Conservation (phyloP, 2,797 vertebrate genomes). For the Danio tinwini region DNA sequence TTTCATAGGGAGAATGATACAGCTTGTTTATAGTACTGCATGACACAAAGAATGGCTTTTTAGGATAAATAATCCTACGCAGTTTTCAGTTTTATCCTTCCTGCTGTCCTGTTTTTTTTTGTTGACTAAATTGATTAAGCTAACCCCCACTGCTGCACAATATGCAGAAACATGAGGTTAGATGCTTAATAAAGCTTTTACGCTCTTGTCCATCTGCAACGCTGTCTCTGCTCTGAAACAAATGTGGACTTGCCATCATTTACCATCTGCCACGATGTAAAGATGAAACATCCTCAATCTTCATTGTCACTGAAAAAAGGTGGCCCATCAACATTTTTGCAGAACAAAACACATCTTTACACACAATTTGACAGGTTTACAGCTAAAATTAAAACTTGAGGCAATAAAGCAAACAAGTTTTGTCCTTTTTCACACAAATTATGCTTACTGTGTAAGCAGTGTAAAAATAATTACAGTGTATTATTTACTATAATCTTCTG, state of each 20-base stretch:
- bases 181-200: neutral
- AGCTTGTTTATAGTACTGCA: neutral
- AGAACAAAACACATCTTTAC: too few species aligned
- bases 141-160: neutral
- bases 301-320: too few species aligned
- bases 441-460: too few species aligned
- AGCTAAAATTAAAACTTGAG: too few species aligned
- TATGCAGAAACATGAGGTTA: conserved; percentile 22
- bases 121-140: conserved; percentile 8
- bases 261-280: conserved; percentile 21
- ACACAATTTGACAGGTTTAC: too few species aligned
- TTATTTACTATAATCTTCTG: too few species aligned
- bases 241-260: conserved; percentile 10
- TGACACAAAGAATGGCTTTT: neutral
- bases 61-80: neutral
- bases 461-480: too few species aligned
- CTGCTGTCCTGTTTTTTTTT: neutral
- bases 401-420: too few species aligned
- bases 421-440: too few species aligned
- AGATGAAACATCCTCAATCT: too few species aligned
- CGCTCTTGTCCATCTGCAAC: conserved; percentile 8
- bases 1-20: neutral
- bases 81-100: neutral
- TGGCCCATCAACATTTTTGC: too few species aligned
- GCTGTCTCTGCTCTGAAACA: neutral